These are phyloP conservation scores for Melikaiella ostensackeni DNA, from an alignment of 2,888 invertebrate species.

Conservation along the genomic window DNA sequence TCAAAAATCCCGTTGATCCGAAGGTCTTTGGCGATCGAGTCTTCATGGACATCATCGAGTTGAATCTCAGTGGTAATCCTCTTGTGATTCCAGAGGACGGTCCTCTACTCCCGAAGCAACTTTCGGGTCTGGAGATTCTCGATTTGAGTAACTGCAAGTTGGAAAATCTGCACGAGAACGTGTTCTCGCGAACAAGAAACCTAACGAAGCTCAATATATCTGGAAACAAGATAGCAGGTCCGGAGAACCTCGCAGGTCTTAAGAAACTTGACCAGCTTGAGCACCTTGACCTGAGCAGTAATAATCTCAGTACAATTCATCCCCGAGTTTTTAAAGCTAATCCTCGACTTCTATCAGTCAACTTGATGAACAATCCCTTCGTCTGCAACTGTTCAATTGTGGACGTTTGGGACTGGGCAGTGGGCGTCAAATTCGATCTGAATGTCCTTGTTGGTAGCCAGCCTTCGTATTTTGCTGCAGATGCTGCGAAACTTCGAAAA, in stretches of 20 bases:
- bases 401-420: constrained; percentile 87
- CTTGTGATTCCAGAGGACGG: constrained; percentile 81
- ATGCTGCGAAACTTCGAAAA: constrained; percentile 83
- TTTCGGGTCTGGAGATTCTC: constrained; percentile 82
- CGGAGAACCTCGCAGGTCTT: constrained; percentile 80
- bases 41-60: constrained; percentile 83
- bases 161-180: constrained; percentile 80
- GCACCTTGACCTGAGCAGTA: constrained; percentile 82
- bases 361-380: constrained; percentile 85
- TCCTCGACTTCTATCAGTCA: constrained; percentile 81
- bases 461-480: constrained; percentile 82
- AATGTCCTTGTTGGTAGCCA: constrained; percentile 84
- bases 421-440: constrained; percentile 82
- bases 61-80: constrained; percentile 85
- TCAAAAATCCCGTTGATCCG: constrained; percentile 82
- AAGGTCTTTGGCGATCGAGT: constrained; percentile 84
- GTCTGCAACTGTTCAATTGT: constrained; percentile 84
- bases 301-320: constrained; percentile 81
- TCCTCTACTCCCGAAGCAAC: constrained; percentile 82
- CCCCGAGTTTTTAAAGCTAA: constrained; percentile 80
- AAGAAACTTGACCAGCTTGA: constrained; percentile 80
- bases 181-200: constrained; percentile 82
- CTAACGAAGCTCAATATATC: constrained; percentile 82
- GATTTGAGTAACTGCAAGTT: constrained; percentile 85
- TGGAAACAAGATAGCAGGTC: constrained; percentile 80